Conservation (phyloP, 2,113 vertebrate genomes). For the Chelonoidis abingdonii region DNA sequence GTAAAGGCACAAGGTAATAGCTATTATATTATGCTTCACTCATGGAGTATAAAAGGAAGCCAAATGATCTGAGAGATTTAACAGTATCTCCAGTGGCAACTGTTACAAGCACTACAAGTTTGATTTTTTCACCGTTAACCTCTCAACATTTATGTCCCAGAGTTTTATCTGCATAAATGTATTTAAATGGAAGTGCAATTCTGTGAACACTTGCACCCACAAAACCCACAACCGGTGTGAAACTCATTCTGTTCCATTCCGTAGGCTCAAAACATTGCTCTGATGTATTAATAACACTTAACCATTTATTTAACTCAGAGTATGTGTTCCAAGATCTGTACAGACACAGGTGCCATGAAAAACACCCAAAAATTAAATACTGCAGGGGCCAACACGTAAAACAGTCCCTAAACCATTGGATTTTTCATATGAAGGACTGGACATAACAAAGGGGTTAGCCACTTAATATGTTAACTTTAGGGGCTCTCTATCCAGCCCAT, state of each 20-base stretch:
- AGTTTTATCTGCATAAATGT: background rate
- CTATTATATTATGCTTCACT: background rate
- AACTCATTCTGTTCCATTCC: conserved; percentile 14
- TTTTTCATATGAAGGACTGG: background rate
- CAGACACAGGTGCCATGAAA: background rate
- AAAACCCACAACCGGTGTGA: background rate
- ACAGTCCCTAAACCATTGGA: background rate
- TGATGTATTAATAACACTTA: background rate
- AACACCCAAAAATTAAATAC: background rate
- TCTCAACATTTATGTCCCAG: background rate
- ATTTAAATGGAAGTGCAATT: background rate
- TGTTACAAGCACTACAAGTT: background rate
- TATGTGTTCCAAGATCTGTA: background rate
- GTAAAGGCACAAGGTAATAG: background rate
- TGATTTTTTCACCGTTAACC: background rate
- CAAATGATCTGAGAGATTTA: background rate
- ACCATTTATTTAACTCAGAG: background rate
- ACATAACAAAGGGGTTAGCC: background rate
- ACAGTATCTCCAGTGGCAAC: background rate
- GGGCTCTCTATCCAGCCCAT: background rate
- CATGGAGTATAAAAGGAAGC: accelerated
- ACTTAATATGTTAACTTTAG: background rate
- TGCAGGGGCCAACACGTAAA: background rate
- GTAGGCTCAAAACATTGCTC: conserved; percentile 2
- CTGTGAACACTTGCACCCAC: background rate